Evolutionary conservation across 2,113 vertebrate genomes (phyloP), one percentile per base, ranked within the genome.

Genomic region (Microtus ochrogaster): DNA sequence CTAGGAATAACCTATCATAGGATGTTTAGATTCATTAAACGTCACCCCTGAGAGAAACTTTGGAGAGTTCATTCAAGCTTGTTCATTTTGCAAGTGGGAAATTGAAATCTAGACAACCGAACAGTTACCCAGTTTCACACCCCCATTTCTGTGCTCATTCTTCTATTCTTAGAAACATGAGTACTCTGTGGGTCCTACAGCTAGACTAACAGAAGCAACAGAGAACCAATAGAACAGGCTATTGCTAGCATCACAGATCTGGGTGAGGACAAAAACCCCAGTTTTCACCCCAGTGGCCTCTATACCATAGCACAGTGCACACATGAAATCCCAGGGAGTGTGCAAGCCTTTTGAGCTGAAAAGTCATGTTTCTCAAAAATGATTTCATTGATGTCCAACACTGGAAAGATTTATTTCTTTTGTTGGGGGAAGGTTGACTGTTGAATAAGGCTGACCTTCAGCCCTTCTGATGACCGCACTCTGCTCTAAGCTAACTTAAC

Each of bases 1-100:
- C 73, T 94, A 86, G 55, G 26, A 92, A 94, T 94, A 87, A 76
- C 61, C 83, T 82, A 91, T 81, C 24, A 76, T 36, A 85, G 24
- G 63, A 9, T 86, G 77, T 90, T 94, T 92, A 70, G 22, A 74
- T 92, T 82, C 26, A 92, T 81, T 82, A 90, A 90, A 85, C 78
- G 44, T 72, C 44, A 90, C 22, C n/a, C 6, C 66, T 24, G 41
- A 91, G 84, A 88, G 47, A 44, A 13, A 49, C 21, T 83, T 63
- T 30, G 61, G 19, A 89, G 55, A 94, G 39, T 10, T 49, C 44
- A 39, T 28, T 61, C 28, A 21, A 86, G 17, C 8, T 44, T 86
- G 21, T 13, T 91, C 26, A 77, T 91, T 94, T 47, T 65, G 52
- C 68, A 85, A 41, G 28, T 22, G 21, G 52, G 36, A 94, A 95